Evolutionary conservation across 2,113 vertebrate species (phyloP), one percentile per base, ranked within the genome.

Genomic region (Polypterus bichir): DNA sequence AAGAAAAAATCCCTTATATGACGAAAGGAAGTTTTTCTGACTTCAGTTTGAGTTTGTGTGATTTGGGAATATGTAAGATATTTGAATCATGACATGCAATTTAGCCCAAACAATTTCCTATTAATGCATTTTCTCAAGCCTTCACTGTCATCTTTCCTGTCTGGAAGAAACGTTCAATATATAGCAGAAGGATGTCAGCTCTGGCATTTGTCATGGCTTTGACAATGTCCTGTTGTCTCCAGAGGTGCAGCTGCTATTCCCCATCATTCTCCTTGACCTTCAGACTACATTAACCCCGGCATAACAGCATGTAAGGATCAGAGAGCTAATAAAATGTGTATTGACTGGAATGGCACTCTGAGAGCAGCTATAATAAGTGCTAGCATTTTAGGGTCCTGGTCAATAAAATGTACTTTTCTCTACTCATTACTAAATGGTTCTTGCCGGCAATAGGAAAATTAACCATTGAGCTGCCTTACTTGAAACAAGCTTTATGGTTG

Each of bases 401-500:
- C 74, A 71, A 81, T 82, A 77, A 78, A 79, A 74, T 62, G 44
- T 62, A 68, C 67, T 73, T 70, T 72, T 81, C 73, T 78, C 62
- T 64, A 68, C 67, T 70, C 62, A 63, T 51, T 62, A 62, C 62
- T 70, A 71, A 76, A 74, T 72, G 69, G 70, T 68, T 66, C 73
- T 74, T 80, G 73, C 79, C 79, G 77, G 79, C 76, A 74, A 58
- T 61, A 67, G 59, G 72, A 77, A 78, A 81, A 86, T 80, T 70
- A 77, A 79, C 27, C 27, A 27, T 27, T 27, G 27, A 27, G 27
- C 27, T 27, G 27, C 27, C 27, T 27, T 27, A 27, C 27, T 27
- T 27, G 2, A 27, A 27, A 27, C 27, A 27, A 27, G 27, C 27
- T 27, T 27, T 27, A 27, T 27, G 27, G 27, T 27, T 27, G 27